These are phyloP conservation scores for Zeuzera pyrina DNA, from an alignment of 2,888 invertebrate genomes.

Conservation along the genomic window DNA sequence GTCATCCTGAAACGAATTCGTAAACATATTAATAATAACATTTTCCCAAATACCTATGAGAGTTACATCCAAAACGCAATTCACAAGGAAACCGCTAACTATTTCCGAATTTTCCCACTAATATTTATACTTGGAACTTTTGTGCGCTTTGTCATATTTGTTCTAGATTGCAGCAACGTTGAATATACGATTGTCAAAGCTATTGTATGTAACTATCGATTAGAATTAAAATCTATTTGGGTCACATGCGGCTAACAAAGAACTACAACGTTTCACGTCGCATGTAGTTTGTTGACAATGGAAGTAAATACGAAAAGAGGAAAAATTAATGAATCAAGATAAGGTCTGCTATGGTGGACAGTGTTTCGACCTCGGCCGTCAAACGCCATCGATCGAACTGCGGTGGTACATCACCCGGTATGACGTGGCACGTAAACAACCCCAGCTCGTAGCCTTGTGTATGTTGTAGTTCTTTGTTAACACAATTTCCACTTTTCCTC, in stretches of 20 bases:
- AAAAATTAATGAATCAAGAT: conserved; percentile 64
- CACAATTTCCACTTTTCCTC: too few relatives aligned
- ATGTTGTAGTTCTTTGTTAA: too few relatives aligned
- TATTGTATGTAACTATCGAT: conserved; percentile 47
- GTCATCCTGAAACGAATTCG: conserved; percentile 47
- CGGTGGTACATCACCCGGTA: conserved; percentile 45
- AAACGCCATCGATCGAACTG: conserved; percentile 62
- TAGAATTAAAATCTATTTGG: conserved; percentile 52
- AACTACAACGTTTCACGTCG: conserved; percentile 25
- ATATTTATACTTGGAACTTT: too few relatives aligned
- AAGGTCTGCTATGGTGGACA: conserved; percentile 63
- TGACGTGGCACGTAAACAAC: conserved; percentile 36
- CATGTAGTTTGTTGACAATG: conserved; percentile 50
- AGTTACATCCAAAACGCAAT: too few relatives aligned
- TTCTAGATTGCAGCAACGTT: conserved; percentile 18
- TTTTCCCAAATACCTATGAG: too few relatives aligned
- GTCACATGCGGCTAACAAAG: conserved; percentile 55
- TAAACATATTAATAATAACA: too few relatives aligned
- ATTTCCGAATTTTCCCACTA: too few relatives aligned
- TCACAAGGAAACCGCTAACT: too few relatives aligned
- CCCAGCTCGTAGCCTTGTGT: too few relatives aligned
- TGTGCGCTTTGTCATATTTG: conserved; percentile 26
- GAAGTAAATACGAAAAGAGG: conserved; percentile 39
- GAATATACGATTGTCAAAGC: conserved; percentile 31
- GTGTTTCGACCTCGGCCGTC: conserved; percentile 67